Conservation (phyloP, 1,140 invertebrate species). For the Papilio glaucus region DNA sequence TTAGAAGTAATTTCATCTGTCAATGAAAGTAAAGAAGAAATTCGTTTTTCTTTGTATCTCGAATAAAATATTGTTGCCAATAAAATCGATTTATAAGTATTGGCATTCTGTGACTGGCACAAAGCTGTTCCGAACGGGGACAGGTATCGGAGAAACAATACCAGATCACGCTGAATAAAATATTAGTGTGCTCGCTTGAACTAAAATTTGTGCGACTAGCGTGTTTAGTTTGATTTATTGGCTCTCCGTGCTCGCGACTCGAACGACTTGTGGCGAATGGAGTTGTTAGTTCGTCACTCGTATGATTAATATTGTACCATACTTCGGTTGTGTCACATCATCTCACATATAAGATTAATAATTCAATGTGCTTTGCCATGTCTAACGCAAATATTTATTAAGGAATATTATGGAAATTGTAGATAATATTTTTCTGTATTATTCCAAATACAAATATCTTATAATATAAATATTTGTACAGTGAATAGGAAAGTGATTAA, state of each 20-base stretch:
- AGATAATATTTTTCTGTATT: background rate
- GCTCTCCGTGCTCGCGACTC: conserved; percentile 47
- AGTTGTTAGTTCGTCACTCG: conserved; percentile 64
- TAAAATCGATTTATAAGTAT: conserved; percentile 50
- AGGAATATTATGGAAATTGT: background rate
- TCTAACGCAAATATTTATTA: background rate
- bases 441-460: too few species aligned
- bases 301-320: conserved; percentile 59
- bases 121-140: conserved; percentile 30
- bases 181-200: conserved; percentile 41
- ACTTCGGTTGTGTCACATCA: conserved; percentile 47
- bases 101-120: conserved; percentile 48
- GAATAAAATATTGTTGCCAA: conserved; percentile 42
- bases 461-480: too few species aligned
- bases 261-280: conserved; percentile 52
- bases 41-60: conserved; percentile 33
- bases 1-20: conserved; percentile 34
- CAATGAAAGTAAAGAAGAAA: conserved; percentile 36
- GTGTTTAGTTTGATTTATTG: conserved; percentile 61
- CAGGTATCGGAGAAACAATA: conserved; percentile 47
- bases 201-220: conserved; percentile 38
- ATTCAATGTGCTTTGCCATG: conserved; percentile 3
- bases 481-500: too few species aligned
- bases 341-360: conserved; percentile 46
- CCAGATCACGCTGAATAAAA: conserved; percentile 48